A percentile compares a stretch with the other conserved stretches of the same genome.
Conservation (phyloP, 92 coral and sea anemone genomes). For the Diadumene lineata region DNA sequence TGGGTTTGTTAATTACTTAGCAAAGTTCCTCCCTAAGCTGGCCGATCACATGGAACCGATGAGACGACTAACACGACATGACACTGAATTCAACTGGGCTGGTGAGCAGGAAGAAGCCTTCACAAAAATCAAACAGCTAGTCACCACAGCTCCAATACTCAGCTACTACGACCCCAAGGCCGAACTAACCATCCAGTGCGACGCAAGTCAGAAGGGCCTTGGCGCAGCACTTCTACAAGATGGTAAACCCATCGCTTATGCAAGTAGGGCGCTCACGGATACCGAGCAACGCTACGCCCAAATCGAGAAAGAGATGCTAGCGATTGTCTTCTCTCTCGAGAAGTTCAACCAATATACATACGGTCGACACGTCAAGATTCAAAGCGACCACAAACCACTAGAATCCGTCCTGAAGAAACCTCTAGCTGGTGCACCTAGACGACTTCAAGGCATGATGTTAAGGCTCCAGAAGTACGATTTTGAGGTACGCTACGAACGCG, state of each 20-base stretch:
- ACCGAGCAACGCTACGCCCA: no score
- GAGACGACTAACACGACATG: slow-evolving; percentile 13
- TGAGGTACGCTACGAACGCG: slow-evolving; percentile 37
- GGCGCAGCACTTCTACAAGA: no score
- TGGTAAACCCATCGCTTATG: slow-evolving; percentile 31
- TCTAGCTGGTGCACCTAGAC: slow-evolving; percentile 27
- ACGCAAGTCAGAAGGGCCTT: no score
- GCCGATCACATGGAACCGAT: slow-evolving; percentile 28
- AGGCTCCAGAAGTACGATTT: slow-evolving; percentile 44
- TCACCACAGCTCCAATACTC: slow-evolving; percentile 48
- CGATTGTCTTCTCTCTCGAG: slow-evolving; percentile 39
- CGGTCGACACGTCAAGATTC: slow-evolving; percentile 21
- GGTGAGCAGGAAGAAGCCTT: slow-evolving; percentile 28
- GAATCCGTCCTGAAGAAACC: slow-evolving; percentile 34
- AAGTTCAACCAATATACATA: no score
- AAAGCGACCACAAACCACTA: background rate
- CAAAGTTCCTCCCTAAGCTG: slow-evolving; percentile 18
- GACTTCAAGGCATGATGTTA: slow-evolving; percentile 53
- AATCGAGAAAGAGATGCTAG: slow-evolving; percentile 17
- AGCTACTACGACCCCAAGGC: slow-evolving; percentile 32
- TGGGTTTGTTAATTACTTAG: slow-evolving; percentile 20
- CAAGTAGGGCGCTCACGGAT: slow-evolving; percentile 24
- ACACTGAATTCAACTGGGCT: slow-evolving; percentile 36
- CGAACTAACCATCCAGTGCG: slow-evolving; percentile 56
- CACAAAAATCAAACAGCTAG: slow-evolving; percentile 23